These are phyloP conservation scores for Morpho deidamia DNA, from an alignment of 2,888 invertebrate genomes.

Conservation along the genomic window DNA sequence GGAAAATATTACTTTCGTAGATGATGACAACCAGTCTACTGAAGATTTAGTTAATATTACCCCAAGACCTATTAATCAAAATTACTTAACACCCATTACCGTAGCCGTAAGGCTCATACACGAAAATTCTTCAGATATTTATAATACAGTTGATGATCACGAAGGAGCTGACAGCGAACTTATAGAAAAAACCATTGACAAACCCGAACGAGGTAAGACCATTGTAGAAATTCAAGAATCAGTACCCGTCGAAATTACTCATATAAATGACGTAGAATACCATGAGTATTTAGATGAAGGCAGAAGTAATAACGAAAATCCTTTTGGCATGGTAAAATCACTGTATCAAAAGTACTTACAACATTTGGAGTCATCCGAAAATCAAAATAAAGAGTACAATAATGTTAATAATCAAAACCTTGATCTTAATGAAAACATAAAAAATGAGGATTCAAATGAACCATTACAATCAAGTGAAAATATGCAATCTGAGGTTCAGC, in stretches of 20 bases:
- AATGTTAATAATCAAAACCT: constrained; percentile 44
- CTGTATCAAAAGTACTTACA: constrained; percentile 55
- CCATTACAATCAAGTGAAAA: constrained; percentile 54
- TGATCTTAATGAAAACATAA: constrained; percentile 32
- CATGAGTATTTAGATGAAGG: constrained; percentile 66
- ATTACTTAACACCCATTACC: constrained; percentile 79
- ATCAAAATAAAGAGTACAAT: constrained; percentile 50
- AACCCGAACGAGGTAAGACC: constrained; percentile 65
- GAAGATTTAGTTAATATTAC: constrained; percentile 65
- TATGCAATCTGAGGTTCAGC: constrained; percentile 45
- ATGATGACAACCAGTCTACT: constrained; percentile 28
- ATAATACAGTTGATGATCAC: constrained; percentile 57
- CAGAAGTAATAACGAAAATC: constrained; percentile 47
- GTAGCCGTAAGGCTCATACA: constrained; percentile 77
- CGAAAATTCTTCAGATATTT: constrained; percentile 54
- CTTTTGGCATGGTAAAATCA: constrained; percentile 43
- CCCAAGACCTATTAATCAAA: constrained; percentile 74
- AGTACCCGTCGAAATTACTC: constrained; percentile 73
- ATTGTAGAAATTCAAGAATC: constrained; percentile 83
- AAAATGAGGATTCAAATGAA: constrained; percentile 41
- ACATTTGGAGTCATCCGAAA: constrained; percentile 55
- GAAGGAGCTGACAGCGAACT: constrained; percentile 63
- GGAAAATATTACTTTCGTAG: constrained; percentile 34
- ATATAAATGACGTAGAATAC: constrained; percentile 66
- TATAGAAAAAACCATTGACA: constrained; percentile 50